A percentile compares a stretch with the other conserved stretches of the same genome.
These are phyloP conservation scores for Orycteropus afer DNA, from an alignment of 2,113 vertebrate genomes.

Conservation along the genomic window DNA sequence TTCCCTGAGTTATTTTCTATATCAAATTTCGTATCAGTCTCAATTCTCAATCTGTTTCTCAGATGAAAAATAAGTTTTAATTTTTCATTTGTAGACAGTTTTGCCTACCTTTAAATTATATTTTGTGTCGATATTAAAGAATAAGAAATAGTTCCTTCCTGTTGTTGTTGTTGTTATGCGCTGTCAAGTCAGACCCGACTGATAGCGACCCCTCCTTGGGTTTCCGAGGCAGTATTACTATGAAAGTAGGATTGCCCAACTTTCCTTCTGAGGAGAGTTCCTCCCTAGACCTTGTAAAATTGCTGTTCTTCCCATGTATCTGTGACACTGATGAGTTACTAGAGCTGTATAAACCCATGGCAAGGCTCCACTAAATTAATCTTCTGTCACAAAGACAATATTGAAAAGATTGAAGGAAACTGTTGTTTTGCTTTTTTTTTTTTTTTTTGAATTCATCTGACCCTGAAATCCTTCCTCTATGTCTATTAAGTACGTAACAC, in stretches of 20 bases:
- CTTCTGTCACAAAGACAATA: conserved; percentile 73
- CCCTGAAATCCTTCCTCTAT: no score
- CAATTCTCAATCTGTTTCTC: conserved; percentile 58
- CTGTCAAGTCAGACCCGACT: no score
- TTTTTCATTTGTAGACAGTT: conserved; percentile 73
- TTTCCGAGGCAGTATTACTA: no score
- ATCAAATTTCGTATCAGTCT: not conserved
- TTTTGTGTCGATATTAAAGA: conserved; percentile 78
- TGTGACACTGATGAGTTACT: conserved; percentile 77
- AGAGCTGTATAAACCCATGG: conserved; percentile 63
- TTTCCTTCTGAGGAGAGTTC: no score
- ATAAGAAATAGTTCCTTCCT: conserved; percentile 74
- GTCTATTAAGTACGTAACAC: conserved; percentile 81
- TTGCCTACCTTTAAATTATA: conserved; percentile 79
- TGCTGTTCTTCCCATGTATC: conserved; percentile 71
- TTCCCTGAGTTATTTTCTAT: not conserved
- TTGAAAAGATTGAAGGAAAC: conserved; percentile 71
- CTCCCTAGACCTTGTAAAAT: conserved; percentile 76
- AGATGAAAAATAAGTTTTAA: conserved; percentile 59
- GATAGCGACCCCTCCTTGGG: no score
- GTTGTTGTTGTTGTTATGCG: no score
- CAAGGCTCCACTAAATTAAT: conserved; percentile 62
- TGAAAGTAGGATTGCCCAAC: no score
- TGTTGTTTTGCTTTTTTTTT: conserved; percentile 47
- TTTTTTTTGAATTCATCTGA: no score